Conservation (phyloP, 2,888 invertebrate genomes). For the Harmothoe impar region DNA sequence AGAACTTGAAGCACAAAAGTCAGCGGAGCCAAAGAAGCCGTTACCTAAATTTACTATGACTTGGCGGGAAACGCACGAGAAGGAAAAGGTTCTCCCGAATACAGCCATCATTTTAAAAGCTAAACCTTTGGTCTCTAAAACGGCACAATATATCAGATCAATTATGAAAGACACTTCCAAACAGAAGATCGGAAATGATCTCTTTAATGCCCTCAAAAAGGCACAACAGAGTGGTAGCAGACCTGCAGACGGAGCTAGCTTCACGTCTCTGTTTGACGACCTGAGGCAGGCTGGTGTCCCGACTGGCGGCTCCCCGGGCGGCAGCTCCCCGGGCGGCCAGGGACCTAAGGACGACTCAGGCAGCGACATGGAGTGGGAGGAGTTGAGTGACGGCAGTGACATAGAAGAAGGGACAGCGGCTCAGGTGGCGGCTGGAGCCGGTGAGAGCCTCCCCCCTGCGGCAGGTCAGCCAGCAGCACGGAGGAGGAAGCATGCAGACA, state of each 20-base stretch:
- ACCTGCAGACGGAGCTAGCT: too few relatives aligned
- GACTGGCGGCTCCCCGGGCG: background rate
- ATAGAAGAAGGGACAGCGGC: background rate
- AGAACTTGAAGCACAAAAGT: background rate
- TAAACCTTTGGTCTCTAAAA: too few relatives aligned
- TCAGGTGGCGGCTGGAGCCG: background rate
- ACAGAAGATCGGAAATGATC: too few relatives aligned
- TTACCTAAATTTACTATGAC: background rate
- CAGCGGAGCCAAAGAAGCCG: background rate
- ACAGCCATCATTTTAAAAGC: too few relatives aligned
- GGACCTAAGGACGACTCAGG: background rate
- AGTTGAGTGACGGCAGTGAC: background rate
- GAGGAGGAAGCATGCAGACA: background rate
- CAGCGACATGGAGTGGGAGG: constrained; percentile 20
- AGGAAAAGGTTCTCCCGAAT: too few relatives aligned
- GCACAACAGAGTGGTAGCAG: too few relatives aligned
- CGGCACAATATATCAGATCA: too few relatives aligned
- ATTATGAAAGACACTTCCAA: too few relatives aligned
- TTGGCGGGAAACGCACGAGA: too few relatives aligned
- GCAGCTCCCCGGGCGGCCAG: background rate
- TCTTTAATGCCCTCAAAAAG: too few relatives aligned
- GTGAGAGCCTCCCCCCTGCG: background rate
- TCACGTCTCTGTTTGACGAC: too few relatives aligned
- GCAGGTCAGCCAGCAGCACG: background rate
- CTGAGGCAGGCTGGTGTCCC: too few relatives aligned